Conservation (phyloP, 2,888 invertebrate genomes). For the Torymus tubicola region DNA sequence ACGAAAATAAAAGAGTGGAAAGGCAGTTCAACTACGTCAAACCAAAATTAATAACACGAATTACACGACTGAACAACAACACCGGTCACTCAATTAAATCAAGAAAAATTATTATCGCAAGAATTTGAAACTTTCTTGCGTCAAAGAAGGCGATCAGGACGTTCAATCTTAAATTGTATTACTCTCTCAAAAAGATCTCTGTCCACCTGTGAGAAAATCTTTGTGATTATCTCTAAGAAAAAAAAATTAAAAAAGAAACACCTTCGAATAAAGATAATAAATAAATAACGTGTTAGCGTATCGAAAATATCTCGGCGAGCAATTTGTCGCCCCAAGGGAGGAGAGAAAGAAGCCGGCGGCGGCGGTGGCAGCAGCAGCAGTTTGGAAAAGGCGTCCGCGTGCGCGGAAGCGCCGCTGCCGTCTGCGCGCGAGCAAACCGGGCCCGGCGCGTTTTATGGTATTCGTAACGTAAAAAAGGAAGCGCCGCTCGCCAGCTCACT, state of each 20-base stretch:
- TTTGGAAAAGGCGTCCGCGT: constrained; percentile 53
- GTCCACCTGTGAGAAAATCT: too few relatives aligned
- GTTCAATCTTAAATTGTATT: too few relatives aligned
- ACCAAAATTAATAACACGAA: neutral
- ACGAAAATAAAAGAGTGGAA: neutral
- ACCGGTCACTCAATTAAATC: neutral
- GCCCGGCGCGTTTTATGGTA: constrained; percentile 75
- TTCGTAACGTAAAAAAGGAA: constrained; percentile 76
- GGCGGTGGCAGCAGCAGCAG: too few relatives aligned
- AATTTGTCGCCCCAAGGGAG: neutral
- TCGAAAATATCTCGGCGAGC: constrained; percentile 38
- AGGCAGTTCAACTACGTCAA: neutral
- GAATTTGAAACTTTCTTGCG: too few relatives aligned
- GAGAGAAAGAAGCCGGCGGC: too few relatives aligned
- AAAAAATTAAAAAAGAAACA: too few relatives aligned
- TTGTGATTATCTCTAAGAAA: too few relatives aligned
- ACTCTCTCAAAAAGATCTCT: too few relatives aligned
- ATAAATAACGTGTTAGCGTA: constrained; percentile 3
- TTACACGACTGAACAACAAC: neutral
- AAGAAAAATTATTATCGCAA: too few relatives aligned
- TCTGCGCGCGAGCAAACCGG: constrained; percentile 69
- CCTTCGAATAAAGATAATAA: neutral
- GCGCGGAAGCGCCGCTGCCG: constrained; percentile 62
- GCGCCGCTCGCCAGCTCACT: constrained; percentile 54
- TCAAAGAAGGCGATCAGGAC: too few relatives aligned